phyloP scores from a whole-genome alignment of 2,888 invertebrate genomes.

The Parnassius smintheus region DNA sequence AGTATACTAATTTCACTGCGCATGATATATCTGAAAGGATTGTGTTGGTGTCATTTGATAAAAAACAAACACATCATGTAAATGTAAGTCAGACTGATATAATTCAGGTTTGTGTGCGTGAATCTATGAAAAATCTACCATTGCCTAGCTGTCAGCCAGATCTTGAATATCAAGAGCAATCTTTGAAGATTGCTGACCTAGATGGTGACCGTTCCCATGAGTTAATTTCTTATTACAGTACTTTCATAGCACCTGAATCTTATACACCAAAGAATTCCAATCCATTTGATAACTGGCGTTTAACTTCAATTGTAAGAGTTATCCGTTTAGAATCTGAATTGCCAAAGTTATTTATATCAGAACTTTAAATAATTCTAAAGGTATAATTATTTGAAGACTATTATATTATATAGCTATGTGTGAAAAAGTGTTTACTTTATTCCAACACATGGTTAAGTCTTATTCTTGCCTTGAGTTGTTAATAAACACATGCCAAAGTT shows the following conservation, averaged over 20 bases:
- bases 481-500: slow-evolving; percentile 35
- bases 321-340: slow-evolving; percentile 87
- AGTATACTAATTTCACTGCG: slow-evolving; percentile 71
- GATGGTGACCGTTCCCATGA: slow-evolving; percentile 89
- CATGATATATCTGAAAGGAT: slow-evolving; percentile 86
- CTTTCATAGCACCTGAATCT: slow-evolving; percentile 76
- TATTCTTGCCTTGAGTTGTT: slow-evolving; percentile 21
- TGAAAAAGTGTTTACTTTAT: slow-evolving; percentile 11
- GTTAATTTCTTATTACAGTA: slow-evolving; percentile 88
- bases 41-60: slow-evolving; percentile 89
- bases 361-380: slow-evolving; percentile 42
- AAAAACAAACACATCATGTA: slow-evolving; percentile 84
- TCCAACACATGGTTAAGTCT: not conserved
- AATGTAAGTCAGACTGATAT: slow-evolving; percentile 91
- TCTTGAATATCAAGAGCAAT: slow-evolving; percentile 86
- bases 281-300: slow-evolving; percentile 78
- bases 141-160: slow-evolving; percentile 86
- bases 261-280: slow-evolving; percentile 59
- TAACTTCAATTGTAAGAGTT: slow-evolving; percentile 85
- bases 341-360: slow-evolving; percentile 83
- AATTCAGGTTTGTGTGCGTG: slow-evolving; percentile 84
- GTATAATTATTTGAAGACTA: not conserved
- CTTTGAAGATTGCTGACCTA: slow-evolving; percentile 87
- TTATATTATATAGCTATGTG: not conserved
- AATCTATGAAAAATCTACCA: slow-evolving; percentile 53